A percentile compares a stretch with the other conserved stretches of the same genome.
These are phyloP conservation scores for Sapajus apella DNA, from an alignment of 2,113 vertebrate genomes.

Conservation along the genomic window DNA sequence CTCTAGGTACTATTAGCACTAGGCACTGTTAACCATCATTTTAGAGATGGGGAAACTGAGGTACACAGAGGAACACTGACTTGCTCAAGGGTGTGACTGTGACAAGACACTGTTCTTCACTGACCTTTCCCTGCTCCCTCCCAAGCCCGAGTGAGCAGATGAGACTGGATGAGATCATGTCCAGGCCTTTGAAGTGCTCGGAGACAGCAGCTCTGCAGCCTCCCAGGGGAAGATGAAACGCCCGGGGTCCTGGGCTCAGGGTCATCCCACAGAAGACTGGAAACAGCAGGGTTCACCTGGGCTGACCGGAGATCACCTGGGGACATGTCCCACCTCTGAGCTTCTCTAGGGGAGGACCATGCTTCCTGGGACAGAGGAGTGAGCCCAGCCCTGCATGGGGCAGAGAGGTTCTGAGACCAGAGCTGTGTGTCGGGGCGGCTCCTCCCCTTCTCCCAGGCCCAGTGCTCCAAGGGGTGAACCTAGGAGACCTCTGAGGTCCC, in stretches of 20 bases:
- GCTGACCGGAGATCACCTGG: neutral
- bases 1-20: too few species aligned
- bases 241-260: neutral
- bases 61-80: neutral
- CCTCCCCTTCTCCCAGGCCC: neutral
- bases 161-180: neutral
- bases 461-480: neutral
- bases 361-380: neutral
- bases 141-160: neutral
- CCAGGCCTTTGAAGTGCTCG: constrained; percentile 40
- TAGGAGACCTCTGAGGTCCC: neutral
- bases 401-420: neutral
- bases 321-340: neutral
- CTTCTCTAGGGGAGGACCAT: neutral
- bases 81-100: neutral
- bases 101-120: neutral
- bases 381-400: neutral
- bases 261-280: neutral
- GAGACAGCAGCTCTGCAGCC: neutral
- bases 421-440: too few species aligned
- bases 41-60: constrained; percentile 7
- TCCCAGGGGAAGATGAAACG: constrained; percentile 43
- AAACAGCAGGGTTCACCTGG: neutral
- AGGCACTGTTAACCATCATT: too few species aligned
- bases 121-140: neutral